These are phyloP conservation scores for Pissodes strobi DNA, from an alignment of 1,140 invertebrate genomes.

Conservation along the genomic window DNA sequence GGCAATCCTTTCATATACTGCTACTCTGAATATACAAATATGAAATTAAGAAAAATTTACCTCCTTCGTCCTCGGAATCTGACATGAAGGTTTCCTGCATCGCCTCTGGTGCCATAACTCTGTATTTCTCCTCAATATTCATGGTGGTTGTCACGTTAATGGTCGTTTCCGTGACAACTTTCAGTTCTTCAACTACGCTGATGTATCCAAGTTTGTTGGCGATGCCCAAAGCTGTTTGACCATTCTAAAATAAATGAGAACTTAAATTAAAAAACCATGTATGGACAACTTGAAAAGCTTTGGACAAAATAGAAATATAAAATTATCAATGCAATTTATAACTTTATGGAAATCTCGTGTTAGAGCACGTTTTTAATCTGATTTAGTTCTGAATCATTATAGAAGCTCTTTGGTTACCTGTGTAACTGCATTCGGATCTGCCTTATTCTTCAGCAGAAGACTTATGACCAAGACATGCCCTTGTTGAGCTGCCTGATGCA, in stretches of 20 bases:
- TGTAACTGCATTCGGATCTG: slow-evolving; percentile 91
- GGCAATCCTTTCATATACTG: not conserved
- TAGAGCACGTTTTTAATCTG: no score
- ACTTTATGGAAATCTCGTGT: no score
- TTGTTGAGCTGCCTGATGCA: slow-evolving; percentile 98
- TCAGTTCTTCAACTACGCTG: slow-evolving; percentile 95
- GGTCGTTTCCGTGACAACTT: slow-evolving; percentile 93
- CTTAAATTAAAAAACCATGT: no score
- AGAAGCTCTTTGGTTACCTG: slow-evolving; percentile 64
- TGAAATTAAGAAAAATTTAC: slow-evolving; percentile 60
- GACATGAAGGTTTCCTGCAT: slow-evolving; percentile 99
- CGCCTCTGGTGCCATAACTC: slow-evolving; percentile 94
- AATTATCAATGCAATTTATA: no score
- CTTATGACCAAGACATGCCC: slow-evolving; percentile 95
- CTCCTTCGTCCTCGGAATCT: slow-evolving; percentile 98
- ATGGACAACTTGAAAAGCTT: no score
- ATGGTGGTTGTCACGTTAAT: slow-evolving; percentile 73
- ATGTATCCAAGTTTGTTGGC: slow-evolving; percentile 96
- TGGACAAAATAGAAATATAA: no score
- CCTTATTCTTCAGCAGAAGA: slow-evolving; percentile 90
- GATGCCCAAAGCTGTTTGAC: slow-evolving; percentile 94
- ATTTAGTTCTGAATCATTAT: no score
- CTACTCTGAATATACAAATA: not conserved
- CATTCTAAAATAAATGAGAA: slow-evolving; percentile 68
- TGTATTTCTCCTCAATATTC: slow-evolving; percentile 90